Percentiles rank a stretch among this genome's conserved stretches.
Evolutionary conservation across 2,797 vertebrate species (phyloP).

Genomic region (Takifugu ocellatus): DNA sequence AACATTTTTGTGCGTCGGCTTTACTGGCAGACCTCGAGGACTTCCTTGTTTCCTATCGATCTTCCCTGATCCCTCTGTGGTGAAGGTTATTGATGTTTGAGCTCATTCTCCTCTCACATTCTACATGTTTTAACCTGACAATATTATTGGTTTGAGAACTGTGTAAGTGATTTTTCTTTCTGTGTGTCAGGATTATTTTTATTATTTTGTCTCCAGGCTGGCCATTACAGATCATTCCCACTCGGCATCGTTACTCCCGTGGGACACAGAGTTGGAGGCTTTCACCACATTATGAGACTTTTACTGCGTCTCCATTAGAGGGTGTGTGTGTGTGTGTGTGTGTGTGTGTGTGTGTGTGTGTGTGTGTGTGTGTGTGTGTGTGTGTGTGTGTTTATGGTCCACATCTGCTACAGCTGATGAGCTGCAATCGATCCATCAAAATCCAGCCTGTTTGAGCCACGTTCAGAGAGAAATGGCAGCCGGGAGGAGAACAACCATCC

Average conservation of each 20-base stretch:
- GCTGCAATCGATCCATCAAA: slow-evolving; percentile 20
- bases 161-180: slow-evolving; percentile 7
- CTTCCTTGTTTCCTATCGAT: slow-evolving; percentile 36
- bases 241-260: not conserved
- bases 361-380: too few relatives aligned
- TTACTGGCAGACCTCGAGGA: slow-evolving; percentile 22
- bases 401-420: slow-evolving; percentile 19
- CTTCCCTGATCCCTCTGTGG: slow-evolving; percentile 33
- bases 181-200: slow-evolving; percentile 13
- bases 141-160: slow-evolving; percentile 5
- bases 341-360: not conserved
- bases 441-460: slow-evolving; percentile 29
- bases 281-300: slow-evolving; percentile 6
- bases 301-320: slow-evolving; percentile 13
- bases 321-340: too few relatives aligned
- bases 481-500: slow-evolving; percentile 35
- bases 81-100: slow-evolving; percentile 31
- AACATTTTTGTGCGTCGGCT: not conserved
- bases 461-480: slow-evolving; percentile 31
- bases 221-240: slow-evolving; percentile 10
- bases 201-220: slow-evolving; percentile 1
- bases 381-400: not conserved
- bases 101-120: slow-evolving; percentile 8
- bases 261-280: slow-evolving; percentile 7
- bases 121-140: slow-evolving; percentile 6